Percentiles rank a stretch among this genome's conserved stretches.
These are phyloP conservation scores for Perca schrenkii DNA, from an alignment of 2,113 vertebrate genomes.

Conservation along the genomic window DNA sequence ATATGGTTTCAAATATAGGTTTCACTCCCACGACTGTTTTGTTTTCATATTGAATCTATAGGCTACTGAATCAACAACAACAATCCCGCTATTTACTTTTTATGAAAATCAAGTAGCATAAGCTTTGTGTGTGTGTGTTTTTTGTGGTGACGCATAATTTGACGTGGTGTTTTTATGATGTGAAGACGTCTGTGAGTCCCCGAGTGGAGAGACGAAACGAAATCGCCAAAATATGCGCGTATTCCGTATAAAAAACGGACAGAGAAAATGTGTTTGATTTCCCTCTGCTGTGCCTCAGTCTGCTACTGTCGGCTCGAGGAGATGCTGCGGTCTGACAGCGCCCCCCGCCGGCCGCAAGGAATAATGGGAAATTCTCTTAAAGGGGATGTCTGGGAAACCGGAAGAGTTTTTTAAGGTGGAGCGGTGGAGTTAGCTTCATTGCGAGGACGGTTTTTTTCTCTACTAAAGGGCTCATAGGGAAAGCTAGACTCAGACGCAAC, in stretches of 20 bases:
- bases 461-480: constrained; percentile 20
- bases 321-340: constrained; percentile 63
- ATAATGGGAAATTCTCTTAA: constrained; percentile 60
- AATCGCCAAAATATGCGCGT: constrained; percentile 42
- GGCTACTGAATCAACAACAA: constrained; percentile 6
- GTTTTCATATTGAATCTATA: neutral
- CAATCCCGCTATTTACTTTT: neutral
- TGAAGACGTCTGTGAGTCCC: neutral
- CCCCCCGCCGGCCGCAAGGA: constrained; percentile 12
- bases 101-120: neutral
- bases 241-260: constrained; percentile 52
- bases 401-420: constrained; percentile 81
- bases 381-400: constrained; percentile 76
- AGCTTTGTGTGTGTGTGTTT: neutral
- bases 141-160: neutral
- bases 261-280: constrained; percentile 60
- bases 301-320: neutral
- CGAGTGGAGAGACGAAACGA: constrained; percentile 42
- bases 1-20: neutral
- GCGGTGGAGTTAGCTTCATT: constrained; percentile 60
- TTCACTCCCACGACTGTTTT: neutral
- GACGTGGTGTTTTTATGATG: neutral
- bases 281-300: constrained; percentile 37
- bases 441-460: neutral
- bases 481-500: constrained; percentile 5